A percentile compares a stretch with the other conserved stretches of the same genome.
These are phyloP conservation scores for Allacma fusca DNA, from an alignment of 2,888 invertebrate species.

Conservation along the genomic window DNA sequence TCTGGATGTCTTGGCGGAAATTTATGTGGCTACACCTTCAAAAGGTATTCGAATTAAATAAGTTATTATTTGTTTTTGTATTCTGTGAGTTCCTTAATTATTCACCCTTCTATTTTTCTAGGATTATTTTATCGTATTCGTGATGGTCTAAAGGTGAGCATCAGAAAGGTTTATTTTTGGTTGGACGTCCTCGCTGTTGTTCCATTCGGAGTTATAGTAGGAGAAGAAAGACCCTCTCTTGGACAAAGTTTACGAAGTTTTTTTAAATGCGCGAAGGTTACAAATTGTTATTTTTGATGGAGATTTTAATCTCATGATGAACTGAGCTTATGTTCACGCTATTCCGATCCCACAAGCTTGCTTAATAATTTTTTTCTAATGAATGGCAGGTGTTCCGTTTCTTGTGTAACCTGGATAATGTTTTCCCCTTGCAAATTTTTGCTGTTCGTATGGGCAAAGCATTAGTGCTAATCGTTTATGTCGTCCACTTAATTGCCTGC, in stretches of 20 bases:
- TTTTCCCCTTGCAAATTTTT: conserved; percentile 47
- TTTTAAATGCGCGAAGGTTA: conserved; percentile 24
- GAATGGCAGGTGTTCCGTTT: conserved; percentile 34
- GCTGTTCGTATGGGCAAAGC: conserved; percentile 45
- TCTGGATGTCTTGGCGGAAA: conserved; percentile 49
- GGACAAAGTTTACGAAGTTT: background rate
- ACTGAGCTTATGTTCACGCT: too few species aligned
- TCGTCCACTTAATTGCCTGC: conserved; percentile 49
- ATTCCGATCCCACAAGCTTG: too few species aligned
- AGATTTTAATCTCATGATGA: too few species aligned
- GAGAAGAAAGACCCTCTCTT: too few species aligned
- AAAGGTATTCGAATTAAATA: too few species aligned
- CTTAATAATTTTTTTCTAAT: too few species aligned
- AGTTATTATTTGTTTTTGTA: too few species aligned
- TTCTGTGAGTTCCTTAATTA: too few species aligned
- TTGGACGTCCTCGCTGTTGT: conserved; percentile 44
- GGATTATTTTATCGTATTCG: conserved; percentile 45
- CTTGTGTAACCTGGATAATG: conserved; percentile 48
- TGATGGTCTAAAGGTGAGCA: conserved; percentile 45
- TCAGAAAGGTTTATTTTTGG: conserved; percentile 39
- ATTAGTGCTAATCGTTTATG: conserved; percentile 46
- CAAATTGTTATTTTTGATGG: too few species aligned
- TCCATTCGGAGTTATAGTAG: conserved; percentile 18
- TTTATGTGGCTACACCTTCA: conserved; percentile 49
- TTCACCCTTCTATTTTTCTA: too few species aligned